These are phyloP conservation scores for Macrobrachium rosenbergii DNA, from an alignment of 1,140 invertebrate genomes.

Conservation along the genomic window DNA sequence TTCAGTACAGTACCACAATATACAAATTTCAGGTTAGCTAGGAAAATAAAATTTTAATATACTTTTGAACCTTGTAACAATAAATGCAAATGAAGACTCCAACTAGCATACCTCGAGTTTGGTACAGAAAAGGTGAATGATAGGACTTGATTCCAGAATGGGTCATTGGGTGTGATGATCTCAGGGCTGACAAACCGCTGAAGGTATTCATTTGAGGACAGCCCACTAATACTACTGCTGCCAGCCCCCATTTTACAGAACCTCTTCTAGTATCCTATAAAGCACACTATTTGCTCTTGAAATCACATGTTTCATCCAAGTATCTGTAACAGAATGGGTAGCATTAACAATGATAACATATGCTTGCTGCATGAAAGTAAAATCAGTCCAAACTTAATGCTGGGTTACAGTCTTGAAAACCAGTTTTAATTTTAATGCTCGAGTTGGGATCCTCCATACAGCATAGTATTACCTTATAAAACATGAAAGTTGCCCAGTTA, in stretches of 20 bases:
- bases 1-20: no score
- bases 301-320: no score
- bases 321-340: no score
- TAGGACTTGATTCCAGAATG: constrained; percentile 93
- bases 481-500: no score
- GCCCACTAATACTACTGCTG: constrained; percentile 84
- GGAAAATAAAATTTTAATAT: constrained; percentile 3
- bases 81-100: background rate
- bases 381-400: no score
- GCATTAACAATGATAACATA: no score
- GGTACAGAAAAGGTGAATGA: constrained; percentile 90
- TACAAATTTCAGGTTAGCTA: background rate
- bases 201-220: constrained; percentile 85
- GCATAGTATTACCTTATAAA: no score
- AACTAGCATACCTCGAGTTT: constrained; percentile 76
- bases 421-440: no score
- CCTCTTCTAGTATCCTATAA: background rate
- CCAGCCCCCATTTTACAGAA: constrained; percentile 83
- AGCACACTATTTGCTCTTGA: background rate
- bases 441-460: no score
- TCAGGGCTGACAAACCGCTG: constrained; percentile 83
- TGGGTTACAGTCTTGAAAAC: no score
- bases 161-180: constrained; percentile 86
- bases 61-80: background rate
- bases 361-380: no score